Conservation (phyloP, 2,113 vertebrate species). For the Loxodonta africana region DNA sequence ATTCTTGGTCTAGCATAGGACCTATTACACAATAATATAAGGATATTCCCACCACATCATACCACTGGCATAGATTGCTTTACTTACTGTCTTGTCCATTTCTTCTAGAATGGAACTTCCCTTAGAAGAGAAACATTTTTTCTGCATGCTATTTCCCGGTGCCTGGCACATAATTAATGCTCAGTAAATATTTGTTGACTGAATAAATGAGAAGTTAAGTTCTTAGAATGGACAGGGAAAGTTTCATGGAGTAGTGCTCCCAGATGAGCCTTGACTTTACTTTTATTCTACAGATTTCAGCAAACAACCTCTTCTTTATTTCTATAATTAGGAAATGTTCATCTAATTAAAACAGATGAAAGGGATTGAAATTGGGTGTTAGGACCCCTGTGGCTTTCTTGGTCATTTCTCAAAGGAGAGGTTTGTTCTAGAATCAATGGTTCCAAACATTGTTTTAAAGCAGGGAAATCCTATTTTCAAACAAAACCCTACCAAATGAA, state of each 20-base stretch:
- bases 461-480: slow-evolving; percentile 6
- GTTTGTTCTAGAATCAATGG: background rate
- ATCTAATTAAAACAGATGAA: slow-evolving; percentile 51
- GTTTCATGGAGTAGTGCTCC: background rate
- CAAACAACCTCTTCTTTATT: background rate
- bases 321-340: slow-evolving; percentile 5
- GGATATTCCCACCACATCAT: background rate
- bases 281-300: slow-evolving; percentile 34
- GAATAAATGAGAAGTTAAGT: background rate
- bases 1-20: slow-evolving; percentile 20
- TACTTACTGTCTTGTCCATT: background rate
- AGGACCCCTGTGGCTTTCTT: background rate
- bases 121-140: background rate
- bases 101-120: background rate
- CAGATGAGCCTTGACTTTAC: background rate
- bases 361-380: slow-evolving; percentile 32
- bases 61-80: background rate
- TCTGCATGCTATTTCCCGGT: background rate
- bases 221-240: background rate
- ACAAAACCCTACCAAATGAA: slow-evolving; percentile 44
- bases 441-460: slow-evolving; percentile 58
- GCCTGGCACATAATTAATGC: background rate
- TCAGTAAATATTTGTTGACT: slow-evolving; percentile 48
- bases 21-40: background rate
- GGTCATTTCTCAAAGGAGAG: slow-evolving; percentile 40